A percentile compares a stretch with the other conserved stretches of the same genome.
Conservation (phyloP, 2,888 invertebrate species). For the Mechanitis messenoides region DNA sequence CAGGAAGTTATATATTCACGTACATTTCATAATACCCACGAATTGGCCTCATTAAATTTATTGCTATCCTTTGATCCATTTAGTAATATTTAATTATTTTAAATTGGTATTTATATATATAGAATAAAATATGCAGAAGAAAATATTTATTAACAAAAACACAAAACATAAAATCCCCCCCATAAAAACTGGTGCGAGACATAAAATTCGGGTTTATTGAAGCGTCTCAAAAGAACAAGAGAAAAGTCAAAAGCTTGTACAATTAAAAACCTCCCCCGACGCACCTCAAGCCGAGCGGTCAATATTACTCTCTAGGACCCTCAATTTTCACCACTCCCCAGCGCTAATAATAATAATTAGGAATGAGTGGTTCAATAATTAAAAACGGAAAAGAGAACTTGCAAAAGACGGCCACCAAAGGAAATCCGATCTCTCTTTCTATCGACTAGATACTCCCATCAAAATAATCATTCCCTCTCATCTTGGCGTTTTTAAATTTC, state of each 20-base stretch:
- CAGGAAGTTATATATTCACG: neutral
- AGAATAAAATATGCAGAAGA: neutral
- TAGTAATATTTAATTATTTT: no score
- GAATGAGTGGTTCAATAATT: constrained; percentile 79
- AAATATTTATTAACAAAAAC: constrained; percentile 10
- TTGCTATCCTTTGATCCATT: neutral
- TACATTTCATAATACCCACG: constrained; percentile 2
- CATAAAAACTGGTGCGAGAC: constrained; percentile 57
- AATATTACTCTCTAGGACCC: constrained; percentile 70
- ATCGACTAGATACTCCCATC: constrained; percentile 34
- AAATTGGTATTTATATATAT: no score
- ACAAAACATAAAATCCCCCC: constrained; percentile 34
- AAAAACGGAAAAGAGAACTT: constrained; percentile 76
- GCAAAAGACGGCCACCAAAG: constrained; percentile 52
- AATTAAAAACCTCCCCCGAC: constrained; percentile 71
- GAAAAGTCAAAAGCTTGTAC: constrained; percentile 70
- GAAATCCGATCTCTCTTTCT: constrained; percentile 40
- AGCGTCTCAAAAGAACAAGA: constrained; percentile 70
- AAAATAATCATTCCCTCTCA: constrained; percentile 46
- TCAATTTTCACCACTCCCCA: constrained; percentile 76
- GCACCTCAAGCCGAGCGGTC: constrained; percentile 68
- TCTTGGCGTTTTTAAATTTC: constrained; percentile 62
- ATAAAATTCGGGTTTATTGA: constrained; percentile 71
- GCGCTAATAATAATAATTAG: constrained; percentile 78
- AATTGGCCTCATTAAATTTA: neutral